Percentiles rank a stretch among this genome's conserved stretches.
phyloP scores from a whole-genome alignment of 2,888 invertebrate species.

The Andrena fulva region DNA sequence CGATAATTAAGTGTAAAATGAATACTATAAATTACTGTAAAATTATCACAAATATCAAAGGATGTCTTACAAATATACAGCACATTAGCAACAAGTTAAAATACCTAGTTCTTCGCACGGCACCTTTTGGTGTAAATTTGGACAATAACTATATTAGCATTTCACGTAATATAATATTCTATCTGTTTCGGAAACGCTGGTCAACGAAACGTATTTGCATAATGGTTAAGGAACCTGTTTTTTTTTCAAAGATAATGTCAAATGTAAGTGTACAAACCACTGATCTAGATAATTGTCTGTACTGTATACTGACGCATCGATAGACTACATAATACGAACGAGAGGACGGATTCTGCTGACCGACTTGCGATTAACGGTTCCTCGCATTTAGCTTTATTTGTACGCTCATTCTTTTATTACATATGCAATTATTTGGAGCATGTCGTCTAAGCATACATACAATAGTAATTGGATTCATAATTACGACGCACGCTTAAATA shows the following conservation, averaged over 20 bases:
- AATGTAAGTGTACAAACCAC: not conserved
- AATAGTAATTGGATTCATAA: not conserved
- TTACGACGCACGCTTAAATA: not conserved
- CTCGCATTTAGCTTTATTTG: constrained; percentile 25
- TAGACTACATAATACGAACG: not conserved
- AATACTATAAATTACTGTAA: not conserved
- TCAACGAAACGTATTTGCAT: too few relatives aligned
- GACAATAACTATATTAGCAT: too few relatives aligned
- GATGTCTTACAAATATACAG: not conserved
- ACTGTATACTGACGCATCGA: not conserved
- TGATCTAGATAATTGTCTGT: not conserved
- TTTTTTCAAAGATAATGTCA: not conserved
- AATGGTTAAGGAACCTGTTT: not conserved
- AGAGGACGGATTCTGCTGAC: constrained; percentile 18
- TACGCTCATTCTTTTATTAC: constrained; percentile 4
- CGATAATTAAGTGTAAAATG: not conserved
- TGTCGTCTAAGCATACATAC: not conserved
- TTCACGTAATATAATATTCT: too few relatives aligned
- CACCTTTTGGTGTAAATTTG: not conserved
- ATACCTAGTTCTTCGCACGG: not conserved
- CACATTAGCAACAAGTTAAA: not conserved
- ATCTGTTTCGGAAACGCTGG: too few relatives aligned
- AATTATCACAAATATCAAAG: not conserved
- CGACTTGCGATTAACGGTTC: constrained; percentile 32
- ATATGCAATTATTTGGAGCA: constrained; percentile 16